Percentiles rank a stretch among this genome's conserved stretches.
These are phyloP conservation scores for Ascidia mentula DNA, from an alignment of 23 tunicate genomes.

Conservation along the genomic window DNA sequence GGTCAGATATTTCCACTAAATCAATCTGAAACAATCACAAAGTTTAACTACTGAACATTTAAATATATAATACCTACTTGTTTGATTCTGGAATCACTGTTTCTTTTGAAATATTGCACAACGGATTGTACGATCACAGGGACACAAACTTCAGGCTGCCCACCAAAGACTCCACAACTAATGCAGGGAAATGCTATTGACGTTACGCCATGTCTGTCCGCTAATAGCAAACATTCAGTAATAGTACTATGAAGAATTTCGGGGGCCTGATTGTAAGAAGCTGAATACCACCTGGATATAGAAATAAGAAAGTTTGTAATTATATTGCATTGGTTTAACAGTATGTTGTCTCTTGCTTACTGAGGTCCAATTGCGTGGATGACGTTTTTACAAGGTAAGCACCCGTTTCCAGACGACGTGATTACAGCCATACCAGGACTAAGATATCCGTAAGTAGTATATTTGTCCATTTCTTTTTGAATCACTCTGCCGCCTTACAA, in stretches of 20 bases:
- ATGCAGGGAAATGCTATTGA: not conserved
- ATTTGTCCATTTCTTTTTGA: slow-evolving; percentile 7
- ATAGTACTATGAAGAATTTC: not conserved
- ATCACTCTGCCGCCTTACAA: not conserved
- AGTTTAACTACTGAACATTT: too few species aligned
- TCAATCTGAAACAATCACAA: not conserved
- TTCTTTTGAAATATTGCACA: not conserved
- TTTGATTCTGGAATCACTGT: not conserved
- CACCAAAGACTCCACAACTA: slow-evolving; percentile 9
- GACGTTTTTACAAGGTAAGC: slow-evolving; percentile 6
- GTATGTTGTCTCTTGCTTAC: too few species aligned
- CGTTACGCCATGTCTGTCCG: not conserved
- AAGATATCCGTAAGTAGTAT: not conserved
- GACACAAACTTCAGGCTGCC: not conserved
- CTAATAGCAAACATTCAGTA: not conserved
- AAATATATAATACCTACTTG: not conserved
- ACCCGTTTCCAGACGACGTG: slow-evolving; percentile 6
- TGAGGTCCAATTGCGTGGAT: slow-evolving; percentile 17
- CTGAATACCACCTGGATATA: not conserved
- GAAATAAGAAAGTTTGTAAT: too few species aligned
- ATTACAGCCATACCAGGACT: not conserved
- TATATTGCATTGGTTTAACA: too few species aligned
- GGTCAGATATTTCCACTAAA: not conserved
- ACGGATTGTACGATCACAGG: not conserved
- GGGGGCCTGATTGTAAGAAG: not conserved